Evolutionary conservation across 2,113 vertebrate species (phyloP).

Genomic region (Dipodomys merriami): DNA sequence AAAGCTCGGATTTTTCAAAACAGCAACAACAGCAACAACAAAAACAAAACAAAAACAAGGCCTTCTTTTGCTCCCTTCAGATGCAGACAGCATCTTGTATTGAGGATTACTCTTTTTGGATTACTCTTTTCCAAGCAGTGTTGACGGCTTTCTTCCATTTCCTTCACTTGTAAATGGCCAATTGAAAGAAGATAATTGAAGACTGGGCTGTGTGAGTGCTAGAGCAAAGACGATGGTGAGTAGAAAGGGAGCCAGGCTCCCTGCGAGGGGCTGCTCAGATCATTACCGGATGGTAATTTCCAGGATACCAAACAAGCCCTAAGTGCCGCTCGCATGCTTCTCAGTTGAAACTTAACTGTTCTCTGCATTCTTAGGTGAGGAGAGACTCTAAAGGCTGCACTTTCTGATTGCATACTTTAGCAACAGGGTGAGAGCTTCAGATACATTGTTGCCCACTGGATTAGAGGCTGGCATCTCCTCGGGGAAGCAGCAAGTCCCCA

Average conservation of each 20-base stretch:
- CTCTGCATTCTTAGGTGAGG: neutral
- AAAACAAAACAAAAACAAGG: too few species aligned
- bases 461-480: neutral
- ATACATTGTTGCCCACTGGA: too few species aligned
- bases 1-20: constrained; percentile 59
- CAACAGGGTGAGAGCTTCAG: neutral
- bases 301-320: neutral
- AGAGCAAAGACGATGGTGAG: neutral
- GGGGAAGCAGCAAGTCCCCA: neutral
- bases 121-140: constrained; percentile 64
- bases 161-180: neutral
- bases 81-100: constrained; percentile 74
- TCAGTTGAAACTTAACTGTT: neutral
- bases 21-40: neutral
- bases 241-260: neutral
- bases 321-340: neutral
- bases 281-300: constrained; percentile 4
- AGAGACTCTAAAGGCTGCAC: neutral
- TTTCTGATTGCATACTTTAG: neutral
- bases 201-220: constrained; percentile 45
- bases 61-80: constrained; percentile 69
- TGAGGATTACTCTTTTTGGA: constrained; percentile 71
- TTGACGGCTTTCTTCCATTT: constrained; percentile 74
- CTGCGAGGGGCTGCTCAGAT: neutral
- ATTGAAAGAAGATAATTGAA: constrained; percentile 15